Evolutionary conservation across 64 coral and sea anemone species (phyloP).

Genomic region (Astreopora myriophthalma): DNA sequence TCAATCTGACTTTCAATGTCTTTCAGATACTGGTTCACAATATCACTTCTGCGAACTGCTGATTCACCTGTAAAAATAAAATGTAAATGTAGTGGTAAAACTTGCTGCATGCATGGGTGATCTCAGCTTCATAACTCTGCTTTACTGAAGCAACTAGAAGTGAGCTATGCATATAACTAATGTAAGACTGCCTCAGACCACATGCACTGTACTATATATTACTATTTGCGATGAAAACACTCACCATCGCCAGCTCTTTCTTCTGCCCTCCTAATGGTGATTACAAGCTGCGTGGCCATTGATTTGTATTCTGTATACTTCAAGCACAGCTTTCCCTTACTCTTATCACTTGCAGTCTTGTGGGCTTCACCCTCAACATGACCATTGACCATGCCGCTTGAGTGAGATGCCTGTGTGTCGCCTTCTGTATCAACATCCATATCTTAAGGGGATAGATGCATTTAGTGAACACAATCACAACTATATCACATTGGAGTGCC

Average conservation of each 20-base stretch:
- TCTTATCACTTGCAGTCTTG: conserved; percentile 2
- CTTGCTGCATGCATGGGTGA: too few relatives aligned
- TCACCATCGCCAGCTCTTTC: conserved; percentile 75
- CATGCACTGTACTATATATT: too few relatives aligned
- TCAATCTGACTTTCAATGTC: conserved; percentile 90
- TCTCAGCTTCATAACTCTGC: too few relatives aligned
- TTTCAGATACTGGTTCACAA: conserved; percentile 97
- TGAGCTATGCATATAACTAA: too few relatives aligned
- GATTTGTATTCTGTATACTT: conserved; percentile 85
- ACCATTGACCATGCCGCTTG: conserved; percentile 37
- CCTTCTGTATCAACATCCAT: conserved; percentile 52
- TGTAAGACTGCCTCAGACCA: too few relatives aligned
- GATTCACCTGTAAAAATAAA: conserved; percentile 43
- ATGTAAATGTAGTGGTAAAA: not conserved
- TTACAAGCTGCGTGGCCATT: conserved; percentile 77
- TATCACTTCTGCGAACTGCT: conserved; percentile 78
- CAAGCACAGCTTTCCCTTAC: conserved; percentile 76
- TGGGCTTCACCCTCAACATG: not conserved
- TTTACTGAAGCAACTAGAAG: too few relatives aligned
- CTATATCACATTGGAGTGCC: not conserved
- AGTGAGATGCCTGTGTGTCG: not conserved
- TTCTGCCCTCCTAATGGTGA: conserved; percentile 72
- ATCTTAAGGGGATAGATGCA: conserved; percentile 6
- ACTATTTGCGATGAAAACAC: not conserved
- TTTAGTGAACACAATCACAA: not conserved